phyloP scores from a whole-genome alignment of 2,797 vertebrate genomes.

The Gouania willdenowi region DNA sequence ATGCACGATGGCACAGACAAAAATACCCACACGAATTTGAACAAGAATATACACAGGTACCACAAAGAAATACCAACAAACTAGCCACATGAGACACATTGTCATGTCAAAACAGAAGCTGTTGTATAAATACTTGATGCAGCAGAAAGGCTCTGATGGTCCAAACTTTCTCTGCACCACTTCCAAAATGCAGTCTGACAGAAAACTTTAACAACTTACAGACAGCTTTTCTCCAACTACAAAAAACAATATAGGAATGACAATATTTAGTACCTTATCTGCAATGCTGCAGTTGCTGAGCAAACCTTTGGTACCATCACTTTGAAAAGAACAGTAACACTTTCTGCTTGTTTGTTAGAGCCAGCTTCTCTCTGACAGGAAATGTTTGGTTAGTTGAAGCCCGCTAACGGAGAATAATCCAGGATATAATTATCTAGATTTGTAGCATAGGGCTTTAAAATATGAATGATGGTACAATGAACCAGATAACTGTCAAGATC shows the following conservation, averaged over 20 bases:
- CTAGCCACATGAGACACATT: slow-evolving; percentile 30
- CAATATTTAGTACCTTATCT: neutral
- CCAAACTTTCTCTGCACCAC: slow-evolving; percentile 20
- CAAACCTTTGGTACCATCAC: slow-evolving; percentile 19
- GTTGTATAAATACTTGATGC: slow-evolving; percentile 35
- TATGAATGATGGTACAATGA: too few species aligned
- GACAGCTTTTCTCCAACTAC: slow-evolving; percentile 1
- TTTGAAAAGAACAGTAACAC: too few species aligned
- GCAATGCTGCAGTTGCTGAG: too few species aligned
- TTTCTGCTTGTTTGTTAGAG: too few species aligned
- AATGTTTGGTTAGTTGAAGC: too few species aligned
- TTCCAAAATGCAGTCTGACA: slow-evolving; percentile 16
- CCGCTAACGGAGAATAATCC: too few species aligned
- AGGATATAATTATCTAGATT: too few species aligned
- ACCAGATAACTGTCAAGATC: too few species aligned
- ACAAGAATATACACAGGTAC: slow-evolving; percentile 8
- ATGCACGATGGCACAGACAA: neutral
- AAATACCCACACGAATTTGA: slow-evolving; percentile 21
- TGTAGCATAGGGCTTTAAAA: too few species aligned
- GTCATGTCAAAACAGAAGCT: slow-evolving; percentile 29
- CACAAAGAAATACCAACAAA: slow-evolving; percentile 11
- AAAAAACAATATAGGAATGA: too few species aligned
- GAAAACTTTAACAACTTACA: slow-evolving; percentile 14
- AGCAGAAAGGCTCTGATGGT: slow-evolving; percentile 27
- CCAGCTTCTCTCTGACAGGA: too few species aligned